Evolutionary conservation across 1,140 invertebrate species (phyloP).

Genomic region (Pseudomyrmex concolor): DNA sequence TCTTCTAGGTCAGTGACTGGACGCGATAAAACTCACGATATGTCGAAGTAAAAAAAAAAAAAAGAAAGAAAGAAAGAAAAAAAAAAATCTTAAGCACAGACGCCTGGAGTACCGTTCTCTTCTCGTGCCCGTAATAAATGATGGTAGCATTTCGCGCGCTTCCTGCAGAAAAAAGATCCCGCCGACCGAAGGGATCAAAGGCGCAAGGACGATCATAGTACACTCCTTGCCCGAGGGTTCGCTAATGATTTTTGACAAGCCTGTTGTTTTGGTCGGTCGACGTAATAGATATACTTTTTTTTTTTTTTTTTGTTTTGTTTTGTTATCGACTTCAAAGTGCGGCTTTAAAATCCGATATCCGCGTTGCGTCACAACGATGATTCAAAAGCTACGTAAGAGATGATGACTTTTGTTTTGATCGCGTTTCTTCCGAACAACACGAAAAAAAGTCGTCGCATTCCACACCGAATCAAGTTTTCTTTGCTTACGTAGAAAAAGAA

Average conservation of each 20-base stretch:
- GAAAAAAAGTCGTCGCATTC: background rate
- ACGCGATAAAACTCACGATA: conserved; percentile 19
- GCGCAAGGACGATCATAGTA: background rate
- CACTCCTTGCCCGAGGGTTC: no score
- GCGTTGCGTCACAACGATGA: conserved; percentile 24
- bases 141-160: background rate
- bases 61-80: background rate
- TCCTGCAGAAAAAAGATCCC: conserved; percentile 9
- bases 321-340: background rate
- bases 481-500: background rate
- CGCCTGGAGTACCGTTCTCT: conserved; percentile 4
- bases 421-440: background rate
- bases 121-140: background rate
- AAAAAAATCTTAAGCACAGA: conserved; percentile 4
- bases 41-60: background rate
- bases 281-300: no score
- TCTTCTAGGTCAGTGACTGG: conserved; percentile 50
- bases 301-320: no score
- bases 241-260: no score
- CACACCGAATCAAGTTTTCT: background rate
- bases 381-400: background rate
- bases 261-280: no score
- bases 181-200: conserved; percentile 1
- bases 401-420: background rate
- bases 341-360: background rate